phyloP scores from a whole-genome alignment of 1,140 invertebrate genomes.

The Harpegnathos saltator region DNA sequence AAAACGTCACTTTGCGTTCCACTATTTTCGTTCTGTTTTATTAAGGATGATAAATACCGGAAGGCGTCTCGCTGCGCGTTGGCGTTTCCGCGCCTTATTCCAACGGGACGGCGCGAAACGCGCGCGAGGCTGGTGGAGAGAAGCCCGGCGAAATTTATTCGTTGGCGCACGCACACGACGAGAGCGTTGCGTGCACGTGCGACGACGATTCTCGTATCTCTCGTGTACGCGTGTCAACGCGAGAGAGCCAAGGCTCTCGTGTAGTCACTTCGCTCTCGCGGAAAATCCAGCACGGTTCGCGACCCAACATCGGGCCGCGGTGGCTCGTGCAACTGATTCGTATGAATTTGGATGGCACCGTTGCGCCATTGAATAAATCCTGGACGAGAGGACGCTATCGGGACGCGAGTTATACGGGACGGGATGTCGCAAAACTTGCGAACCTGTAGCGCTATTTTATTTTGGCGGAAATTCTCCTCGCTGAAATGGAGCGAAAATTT shows the following conservation, averaged over 20 bases:
- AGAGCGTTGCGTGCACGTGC: slow-evolving; percentile 13
- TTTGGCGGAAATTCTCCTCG: slow-evolving; percentile 22
- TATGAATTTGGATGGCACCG: slow-evolving; percentile 56
- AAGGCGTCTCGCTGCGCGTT: slow-evolving; percentile 40
- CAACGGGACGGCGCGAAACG: slow-evolving; percentile 17
- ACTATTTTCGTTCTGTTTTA: slow-evolving; percentile 52
- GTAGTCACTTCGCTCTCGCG: slow-evolving; percentile 45
- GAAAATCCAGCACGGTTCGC: slow-evolving; percentile 46
- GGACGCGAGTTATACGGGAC: slow-evolving; percentile 45
- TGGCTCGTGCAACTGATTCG: slow-evolving; percentile 61
- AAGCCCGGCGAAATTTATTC: slow-evolving; percentile 65
- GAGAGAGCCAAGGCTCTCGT: slow-evolving; percentile 7
- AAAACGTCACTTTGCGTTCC: slow-evolving; percentile 29
- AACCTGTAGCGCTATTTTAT: slow-evolving; percentile 39
- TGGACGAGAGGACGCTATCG: slow-evolving; percentile 32
- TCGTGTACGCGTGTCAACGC: slow-evolving; percentile 62
- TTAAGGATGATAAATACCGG: slow-evolving; percentile 57
- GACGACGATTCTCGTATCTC: slow-evolving; percentile 18
- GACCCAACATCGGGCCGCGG: slow-evolving; percentile 10
- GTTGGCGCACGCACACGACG: slow-evolving; percentile 27
- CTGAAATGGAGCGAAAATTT: slow-evolving; percentile 29
- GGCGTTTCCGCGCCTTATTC: slow-evolving; percentile 67
- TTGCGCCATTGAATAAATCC: slow-evolving; percentile 68
- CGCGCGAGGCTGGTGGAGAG: not conserved
- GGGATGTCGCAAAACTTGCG: slow-evolving; percentile 31